Evolutionary conservation across 2,113 vertebrate genomes (phyloP).

Genomic region (Poeciliopsis turrubarensis): DNA sequence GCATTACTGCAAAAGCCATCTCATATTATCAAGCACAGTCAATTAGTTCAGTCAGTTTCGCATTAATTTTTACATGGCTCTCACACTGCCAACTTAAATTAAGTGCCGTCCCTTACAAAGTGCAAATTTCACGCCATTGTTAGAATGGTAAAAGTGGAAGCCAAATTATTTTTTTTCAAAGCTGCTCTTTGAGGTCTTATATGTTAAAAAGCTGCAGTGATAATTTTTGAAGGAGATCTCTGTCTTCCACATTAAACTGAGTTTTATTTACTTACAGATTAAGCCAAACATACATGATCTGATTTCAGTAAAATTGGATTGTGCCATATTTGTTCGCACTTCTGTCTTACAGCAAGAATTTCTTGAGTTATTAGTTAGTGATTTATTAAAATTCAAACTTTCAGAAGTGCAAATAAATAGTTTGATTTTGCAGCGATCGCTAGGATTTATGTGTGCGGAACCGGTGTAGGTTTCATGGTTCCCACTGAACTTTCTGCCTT

Average conservation of each 20-base stretch:
- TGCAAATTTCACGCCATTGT: slow-evolving; percentile 27
- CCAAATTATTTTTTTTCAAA: background rate
- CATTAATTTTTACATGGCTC: slow-evolving; percentile 53
- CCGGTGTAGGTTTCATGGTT: background rate
- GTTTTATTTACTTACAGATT: too few species aligned
- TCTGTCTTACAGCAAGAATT: too few species aligned
- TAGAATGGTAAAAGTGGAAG: background rate
- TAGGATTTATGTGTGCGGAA: background rate
- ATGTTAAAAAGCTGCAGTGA: too few species aligned
- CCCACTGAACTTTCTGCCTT: background rate
- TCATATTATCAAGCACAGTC: slow-evolving; percentile 21
- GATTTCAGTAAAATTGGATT: too few species aligned
- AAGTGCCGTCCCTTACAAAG: slow-evolving; percentile 34
- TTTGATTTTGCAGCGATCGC: background rate
- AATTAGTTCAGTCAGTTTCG: slow-evolving; percentile 61
- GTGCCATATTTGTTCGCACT: too few species aligned
- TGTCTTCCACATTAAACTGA: too few species aligned
- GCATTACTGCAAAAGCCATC: slow-evolving; percentile 43
- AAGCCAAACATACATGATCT: too few species aligned
- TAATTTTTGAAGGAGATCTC: too few species aligned
- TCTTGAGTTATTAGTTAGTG: background rate
- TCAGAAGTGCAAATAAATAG: background rate
- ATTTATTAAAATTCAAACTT: background rate
- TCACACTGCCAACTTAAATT: slow-evolving; percentile 55
- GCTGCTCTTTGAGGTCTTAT: too few species aligned